Evolutionary conservation across 92 coral and sea anemone species (phyloP), one percentile per base, ranked within the genome.

Genomic region (Bergia puertoricense): DNA sequence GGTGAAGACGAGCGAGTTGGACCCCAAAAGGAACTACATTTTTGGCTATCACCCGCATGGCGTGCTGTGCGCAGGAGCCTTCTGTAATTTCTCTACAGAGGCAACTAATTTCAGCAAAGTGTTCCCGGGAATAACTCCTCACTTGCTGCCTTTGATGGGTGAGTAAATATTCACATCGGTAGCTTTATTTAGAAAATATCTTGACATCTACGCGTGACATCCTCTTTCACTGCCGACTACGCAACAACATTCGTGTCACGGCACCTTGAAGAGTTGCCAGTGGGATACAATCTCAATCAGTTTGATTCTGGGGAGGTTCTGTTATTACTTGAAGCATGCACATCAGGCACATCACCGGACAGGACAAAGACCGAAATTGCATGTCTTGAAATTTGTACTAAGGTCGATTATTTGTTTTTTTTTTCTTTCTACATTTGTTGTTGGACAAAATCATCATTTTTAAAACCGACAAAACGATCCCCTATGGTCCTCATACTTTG

Each of bases 41-140:
- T 95, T 97, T 92, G 98, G 98, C 4, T 97, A 97, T 85, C 99
- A 97, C 88, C 99, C 99, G 6, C 99, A 97, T 68, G 99, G 99
- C 9, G 73, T 95, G 5, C 89, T 97, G n/a, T 95, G 99, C 88
- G 95, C 97, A 9, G 99, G 99, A 69, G 99, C 99, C 22, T 96
- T 97, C 54, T 96, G 99, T 83, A 97, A 97, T 92, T 97, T 97
- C 56, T 97, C 98, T 45, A 97, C 99, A 45, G 99, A 97, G 72
- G 99, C 99, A 36, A 97, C 98, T 50, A 92, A 91, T 89, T 97
- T 97, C 87, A 90, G 94, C 69, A 77, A 86, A 8, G 88, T 93
- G 11, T 97, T 95, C 65, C 99, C 99, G 11, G 99, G 98, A 44
- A 95, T 97, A 71, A 96, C 94, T 41, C 99, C 99, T 9, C 98